Percentiles rank a stretch among this genome's conserved stretches.
These are phyloP conservation scores for Tineola bisselliella DNA, from an alignment of 2,888 invertebrate genomes.

Conservation along the genomic window DNA sequence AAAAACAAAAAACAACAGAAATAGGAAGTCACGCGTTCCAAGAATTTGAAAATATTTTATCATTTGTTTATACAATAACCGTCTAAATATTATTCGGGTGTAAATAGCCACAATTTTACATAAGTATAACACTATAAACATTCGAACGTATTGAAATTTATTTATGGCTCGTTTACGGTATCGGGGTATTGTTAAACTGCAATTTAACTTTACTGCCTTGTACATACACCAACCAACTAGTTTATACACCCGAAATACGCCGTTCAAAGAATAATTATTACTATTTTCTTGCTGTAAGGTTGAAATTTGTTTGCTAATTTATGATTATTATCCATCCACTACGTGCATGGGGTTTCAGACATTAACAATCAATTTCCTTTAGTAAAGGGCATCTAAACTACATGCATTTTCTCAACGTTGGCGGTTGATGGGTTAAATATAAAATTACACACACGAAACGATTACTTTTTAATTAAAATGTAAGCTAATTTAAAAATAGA, in stretches of 20 bases:
- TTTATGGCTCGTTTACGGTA: conserved; percentile 24
- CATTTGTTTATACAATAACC: too few species aligned
- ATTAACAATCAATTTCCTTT: conserved; percentile 13
- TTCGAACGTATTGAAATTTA: conserved; percentile 19
- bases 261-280: background rate
- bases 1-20: too few species aligned
- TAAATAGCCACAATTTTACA: too few species aligned
- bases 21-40: too few species aligned
- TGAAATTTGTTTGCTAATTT: background rate
- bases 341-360: conserved; percentile 8
- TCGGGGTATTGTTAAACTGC: conserved; percentile 14
- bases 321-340: background rate
- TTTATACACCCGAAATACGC: background rate
- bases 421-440: conserved; percentile 7
- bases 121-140: background rate
- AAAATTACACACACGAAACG: background rate
- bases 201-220: conserved; percentile 11
- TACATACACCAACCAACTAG: background rate
- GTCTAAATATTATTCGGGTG: background rate
- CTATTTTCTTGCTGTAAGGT: background rate
- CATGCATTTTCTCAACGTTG: conserved; percentile 4
- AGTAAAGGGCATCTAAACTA: conserved; percentile 11
- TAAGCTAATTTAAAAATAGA: background rate
- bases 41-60: too few species aligned
- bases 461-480: background rate